phyloP scores from a whole-genome alignment of 2,113 vertebrate genomes.

The Sceloporus undulatus region DNA sequence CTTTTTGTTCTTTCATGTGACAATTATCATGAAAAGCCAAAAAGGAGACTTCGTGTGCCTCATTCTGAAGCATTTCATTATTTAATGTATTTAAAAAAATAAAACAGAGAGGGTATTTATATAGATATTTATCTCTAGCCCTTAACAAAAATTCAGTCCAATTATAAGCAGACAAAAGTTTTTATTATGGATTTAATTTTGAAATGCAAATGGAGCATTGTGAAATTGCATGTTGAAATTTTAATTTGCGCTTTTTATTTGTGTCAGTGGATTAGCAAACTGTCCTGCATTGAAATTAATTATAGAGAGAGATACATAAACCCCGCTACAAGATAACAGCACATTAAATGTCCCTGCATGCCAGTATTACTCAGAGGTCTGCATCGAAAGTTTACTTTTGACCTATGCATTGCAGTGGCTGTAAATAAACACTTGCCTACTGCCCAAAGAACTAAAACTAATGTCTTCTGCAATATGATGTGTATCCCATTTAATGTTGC shows the following conservation, averaged over 20 bases:
- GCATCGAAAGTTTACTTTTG: conserved; percentile 54
- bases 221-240: conserved; percentile 71
- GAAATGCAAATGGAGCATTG: conserved; percentile 71
- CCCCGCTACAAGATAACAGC: conserved; percentile 63
- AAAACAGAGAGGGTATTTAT: conserved; percentile 73
- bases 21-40: conserved; percentile 77
- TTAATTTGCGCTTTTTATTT: conserved; percentile 72
- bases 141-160: conserved; percentile 73
- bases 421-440: conserved; percentile 48
- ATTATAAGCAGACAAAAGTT: conserved; percentile 79
- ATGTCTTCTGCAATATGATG: conserved; percentile 37
- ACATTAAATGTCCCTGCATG: background rate
- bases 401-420: conserved; percentile 51
- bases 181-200: conserved; percentile 74
- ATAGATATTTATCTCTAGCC: conserved; percentile 71
- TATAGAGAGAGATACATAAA: conserved; percentile 57
- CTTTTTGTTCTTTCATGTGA: conserved; percentile 76
- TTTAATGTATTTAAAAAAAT: conserved; percentile 44
- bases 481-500: conserved; percentile 65
- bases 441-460: conserved; percentile 47
- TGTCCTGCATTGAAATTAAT: conserved; percentile 67
- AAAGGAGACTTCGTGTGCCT: conserved; percentile 79
- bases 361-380: conserved; percentile 64
- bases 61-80: conserved; percentile 71
- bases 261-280: conserved; percentile 68